These are phyloP conservation scores for Hirundo rustica DNA, from an alignment of 2,797 vertebrate genomes.

Conservation along the genomic window DNA sequence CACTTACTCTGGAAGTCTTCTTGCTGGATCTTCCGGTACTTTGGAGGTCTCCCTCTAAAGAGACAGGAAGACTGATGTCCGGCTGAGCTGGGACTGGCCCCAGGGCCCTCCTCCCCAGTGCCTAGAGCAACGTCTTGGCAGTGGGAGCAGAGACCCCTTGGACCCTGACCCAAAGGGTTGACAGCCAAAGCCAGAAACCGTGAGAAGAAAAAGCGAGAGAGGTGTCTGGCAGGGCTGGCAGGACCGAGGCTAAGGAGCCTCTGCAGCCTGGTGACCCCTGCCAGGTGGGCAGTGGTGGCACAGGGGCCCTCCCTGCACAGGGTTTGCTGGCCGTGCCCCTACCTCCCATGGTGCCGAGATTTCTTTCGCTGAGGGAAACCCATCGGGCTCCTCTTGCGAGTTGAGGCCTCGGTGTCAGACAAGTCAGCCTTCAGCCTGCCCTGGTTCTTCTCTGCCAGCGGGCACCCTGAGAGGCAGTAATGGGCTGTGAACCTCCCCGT, in stretches of 20 bases:
- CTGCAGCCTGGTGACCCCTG: not conserved
- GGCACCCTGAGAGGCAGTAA: constrained; percentile 97
- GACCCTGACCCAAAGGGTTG: not conserved
- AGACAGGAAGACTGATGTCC: constrained; percentile 57
- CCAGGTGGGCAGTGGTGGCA: not conserved
- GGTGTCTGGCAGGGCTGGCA: not conserved
- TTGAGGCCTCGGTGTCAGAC: constrained; percentile 84
- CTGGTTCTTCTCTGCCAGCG: constrained; percentile 95
- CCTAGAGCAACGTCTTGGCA: not conserved
- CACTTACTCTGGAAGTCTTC: constrained; percentile 92
- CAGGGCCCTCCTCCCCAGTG: not conserved
- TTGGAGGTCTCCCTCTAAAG: constrained; percentile 93
- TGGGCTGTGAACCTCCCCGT: constrained; percentile 97
- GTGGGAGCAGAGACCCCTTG: not conserved
- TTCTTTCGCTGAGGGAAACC: constrained; percentile 93
- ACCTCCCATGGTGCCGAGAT: constrained; percentile 93
- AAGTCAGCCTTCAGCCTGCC: constrained; percentile 89
- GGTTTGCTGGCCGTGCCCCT: not conserved
- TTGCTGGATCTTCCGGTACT: constrained; percentile 92
- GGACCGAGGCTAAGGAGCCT: not conserved
- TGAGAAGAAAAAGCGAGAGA: not conserved
- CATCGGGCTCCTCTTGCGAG: constrained; percentile 85
- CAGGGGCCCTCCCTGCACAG: not conserved
- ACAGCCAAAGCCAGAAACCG: not conserved
- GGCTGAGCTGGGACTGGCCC: not conserved